These are phyloP conservation scores for Drosophila phalerata DNA, from an alignment of 2,888 invertebrate species.

Conservation along the genomic window DNA sequence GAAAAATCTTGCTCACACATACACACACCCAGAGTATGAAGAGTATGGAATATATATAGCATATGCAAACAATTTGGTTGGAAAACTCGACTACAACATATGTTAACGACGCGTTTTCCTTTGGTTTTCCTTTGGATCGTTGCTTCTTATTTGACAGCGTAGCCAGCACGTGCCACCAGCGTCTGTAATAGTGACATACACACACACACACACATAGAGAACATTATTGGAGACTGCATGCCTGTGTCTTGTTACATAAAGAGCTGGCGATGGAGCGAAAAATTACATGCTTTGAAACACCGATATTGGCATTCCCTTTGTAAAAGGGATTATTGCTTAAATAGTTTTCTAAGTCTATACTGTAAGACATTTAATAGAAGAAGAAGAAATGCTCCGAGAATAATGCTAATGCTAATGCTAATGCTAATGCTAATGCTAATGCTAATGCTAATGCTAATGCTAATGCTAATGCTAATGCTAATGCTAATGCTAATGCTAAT, in stretches of 20 bases:
- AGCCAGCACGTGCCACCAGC: conserved; percentile 61
- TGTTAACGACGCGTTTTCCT: conserved; percentile 70
- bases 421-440: not conserved
- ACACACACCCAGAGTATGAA: conserved; percentile 9
- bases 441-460: not conserved
- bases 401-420: not conserved
- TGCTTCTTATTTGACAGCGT: conserved; percentile 31
- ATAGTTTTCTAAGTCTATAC: not conserved
- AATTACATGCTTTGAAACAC: conserved; percentile 15
- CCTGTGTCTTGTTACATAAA: conserved; percentile 46
- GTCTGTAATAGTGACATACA: conserved; percentile 33
- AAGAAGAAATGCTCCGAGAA: not conserved
- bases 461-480: not conserved
- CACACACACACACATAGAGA: not conserved
- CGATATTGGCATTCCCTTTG: conserved; percentile 36
- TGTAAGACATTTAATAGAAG: not conserved
- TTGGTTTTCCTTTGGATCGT: conserved; percentile 40
- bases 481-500: conserved; percentile 1
- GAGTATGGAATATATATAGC: not conserved
- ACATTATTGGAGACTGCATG: conserved; percentile 23
- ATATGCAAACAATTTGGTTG: conserved; percentile 50
- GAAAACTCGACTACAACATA: conserved; percentile 67
- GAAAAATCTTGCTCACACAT: conserved; percentile 50
- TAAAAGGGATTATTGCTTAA: not conserved
- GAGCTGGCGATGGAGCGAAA: conserved; percentile 23